phyloP scores from a whole-genome alignment of 2,797 vertebrate genomes.

The Tolypeutes matacus region DNA sequence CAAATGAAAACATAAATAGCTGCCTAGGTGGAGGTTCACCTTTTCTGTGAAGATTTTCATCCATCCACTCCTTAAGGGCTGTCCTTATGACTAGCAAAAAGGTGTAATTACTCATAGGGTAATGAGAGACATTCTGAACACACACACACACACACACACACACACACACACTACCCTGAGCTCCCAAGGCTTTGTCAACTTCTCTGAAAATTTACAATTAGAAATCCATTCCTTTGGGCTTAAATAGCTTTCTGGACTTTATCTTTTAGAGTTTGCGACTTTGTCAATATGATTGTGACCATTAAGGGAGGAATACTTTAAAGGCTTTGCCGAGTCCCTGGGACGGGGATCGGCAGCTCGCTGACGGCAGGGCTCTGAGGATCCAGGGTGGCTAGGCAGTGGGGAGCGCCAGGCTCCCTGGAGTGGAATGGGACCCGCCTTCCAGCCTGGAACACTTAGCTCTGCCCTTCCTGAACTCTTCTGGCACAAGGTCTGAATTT shows the following conservation, averaged over 20 bases:
- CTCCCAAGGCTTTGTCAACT: neutral
- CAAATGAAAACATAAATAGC: constrained; percentile 20
- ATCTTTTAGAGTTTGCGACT: neutral
- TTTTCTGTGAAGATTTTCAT: constrained; percentile 29
- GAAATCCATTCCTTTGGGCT: constrained; percentile 39
- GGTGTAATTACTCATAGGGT: neutral
- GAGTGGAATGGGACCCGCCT: neutral
- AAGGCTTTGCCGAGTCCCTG: neutral
- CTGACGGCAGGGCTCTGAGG: neutral
- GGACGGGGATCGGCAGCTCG: neutral
- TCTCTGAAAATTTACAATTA: constrained; percentile 15
- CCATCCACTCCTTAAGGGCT: neutral
- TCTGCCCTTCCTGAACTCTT: neutral
- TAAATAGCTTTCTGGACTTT: neutral
- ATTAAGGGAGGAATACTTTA: neutral
- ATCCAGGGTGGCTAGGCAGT: neutral
- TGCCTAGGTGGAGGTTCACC: neutral
- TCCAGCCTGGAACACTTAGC: neutral
- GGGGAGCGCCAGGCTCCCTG: neutral
- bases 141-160: neutral
- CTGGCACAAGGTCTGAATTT: neutral
- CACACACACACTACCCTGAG: too few species aligned
- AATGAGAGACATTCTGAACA: neutral
- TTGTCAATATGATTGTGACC: neutral
- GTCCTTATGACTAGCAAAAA: neutral